These are phyloP conservation scores for Trachythela sp. DNA, from an alignment of 64 coral and sea anemone species.

Conservation along the genomic window DNA sequence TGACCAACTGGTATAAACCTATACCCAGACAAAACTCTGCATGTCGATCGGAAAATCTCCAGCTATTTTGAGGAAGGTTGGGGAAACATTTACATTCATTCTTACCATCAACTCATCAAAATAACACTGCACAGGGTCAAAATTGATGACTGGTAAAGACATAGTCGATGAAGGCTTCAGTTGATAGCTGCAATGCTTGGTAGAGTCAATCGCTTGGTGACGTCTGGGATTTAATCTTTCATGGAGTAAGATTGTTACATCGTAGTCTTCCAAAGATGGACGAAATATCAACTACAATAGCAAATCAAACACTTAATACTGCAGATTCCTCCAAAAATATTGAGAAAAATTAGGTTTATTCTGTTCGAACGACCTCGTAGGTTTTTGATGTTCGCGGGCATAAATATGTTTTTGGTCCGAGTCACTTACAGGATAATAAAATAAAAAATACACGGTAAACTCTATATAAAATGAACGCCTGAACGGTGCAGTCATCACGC, in stretches of 20 bases:
- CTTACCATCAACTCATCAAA: constrained; percentile 66
- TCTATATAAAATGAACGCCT: too few relatives aligned
- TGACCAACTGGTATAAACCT: too few relatives aligned
- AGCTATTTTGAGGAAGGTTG: too few relatives aligned
- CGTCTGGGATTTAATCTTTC: constrained; percentile 42
- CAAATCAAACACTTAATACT: constrained; percentile 19
- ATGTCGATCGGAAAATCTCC: too few relatives aligned
- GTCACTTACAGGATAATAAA: too few relatives aligned
- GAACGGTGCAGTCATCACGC: too few relatives aligned
- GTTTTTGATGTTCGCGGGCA: too few relatives aligned
- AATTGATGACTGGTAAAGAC: constrained; percentile 68
- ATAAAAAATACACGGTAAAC: too few relatives aligned
- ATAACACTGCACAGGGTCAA: constrained; percentile 72
- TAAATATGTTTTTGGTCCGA: too few relatives aligned
- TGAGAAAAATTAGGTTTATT: not conserved
- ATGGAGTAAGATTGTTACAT: constrained; percentile 76
- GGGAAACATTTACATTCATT: not conserved
- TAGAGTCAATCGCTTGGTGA: constrained; percentile 52
- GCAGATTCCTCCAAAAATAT: too few relatives aligned
- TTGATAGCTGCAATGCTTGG: not conserved
- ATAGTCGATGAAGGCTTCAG: not conserved
- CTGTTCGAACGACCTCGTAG: not conserved
- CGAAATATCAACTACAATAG: constrained; percentile 79
- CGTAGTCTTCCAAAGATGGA: constrained; percentile 79
- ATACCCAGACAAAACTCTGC: too few relatives aligned